phyloP scores from a whole-genome alignment of 2,888 invertebrate genomes.

The Thysanoteuthis rhombus region DNA sequence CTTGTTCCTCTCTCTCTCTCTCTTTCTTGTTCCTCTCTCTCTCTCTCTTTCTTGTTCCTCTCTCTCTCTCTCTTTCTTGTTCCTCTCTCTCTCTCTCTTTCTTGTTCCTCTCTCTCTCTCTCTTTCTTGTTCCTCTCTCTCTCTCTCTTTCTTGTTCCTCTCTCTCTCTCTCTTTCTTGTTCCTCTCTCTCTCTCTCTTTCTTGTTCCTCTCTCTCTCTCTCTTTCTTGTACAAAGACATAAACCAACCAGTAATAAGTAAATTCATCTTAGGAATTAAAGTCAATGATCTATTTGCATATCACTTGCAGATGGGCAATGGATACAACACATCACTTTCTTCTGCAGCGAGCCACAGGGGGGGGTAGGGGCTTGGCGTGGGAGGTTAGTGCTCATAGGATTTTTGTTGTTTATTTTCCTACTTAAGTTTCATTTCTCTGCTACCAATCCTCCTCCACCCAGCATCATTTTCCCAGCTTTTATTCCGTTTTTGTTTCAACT shows the following conservation, averaged over 20 bases:
- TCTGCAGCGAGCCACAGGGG: background rate
- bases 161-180: background rate
- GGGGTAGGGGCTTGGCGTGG: background rate
- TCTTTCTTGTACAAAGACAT: background rate
- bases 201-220: background rate
- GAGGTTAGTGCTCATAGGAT: background rate
- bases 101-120: too few species aligned
- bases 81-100: too few species aligned
- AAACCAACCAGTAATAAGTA: background rate
- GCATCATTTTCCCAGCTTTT: background rate
- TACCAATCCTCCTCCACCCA: background rate
- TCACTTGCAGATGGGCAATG: constrained; percentile 12
- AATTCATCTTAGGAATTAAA: background rate
- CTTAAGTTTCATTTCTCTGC: background rate
- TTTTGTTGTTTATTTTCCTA: background rate
- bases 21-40: too few species aligned
- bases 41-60: too few species aligned
- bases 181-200: background rate
- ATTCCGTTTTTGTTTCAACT: background rate
- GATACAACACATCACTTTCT: background rate
- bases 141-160: background rate
- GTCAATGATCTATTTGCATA: background rate
- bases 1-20: too few species aligned
- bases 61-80: too few species aligned
- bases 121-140: too few species aligned